These are phyloP conservation scores for Nemotelus pantherinus DNA, from an alignment of 2,888 invertebrate genomes.

Conservation along the genomic window DNA sequence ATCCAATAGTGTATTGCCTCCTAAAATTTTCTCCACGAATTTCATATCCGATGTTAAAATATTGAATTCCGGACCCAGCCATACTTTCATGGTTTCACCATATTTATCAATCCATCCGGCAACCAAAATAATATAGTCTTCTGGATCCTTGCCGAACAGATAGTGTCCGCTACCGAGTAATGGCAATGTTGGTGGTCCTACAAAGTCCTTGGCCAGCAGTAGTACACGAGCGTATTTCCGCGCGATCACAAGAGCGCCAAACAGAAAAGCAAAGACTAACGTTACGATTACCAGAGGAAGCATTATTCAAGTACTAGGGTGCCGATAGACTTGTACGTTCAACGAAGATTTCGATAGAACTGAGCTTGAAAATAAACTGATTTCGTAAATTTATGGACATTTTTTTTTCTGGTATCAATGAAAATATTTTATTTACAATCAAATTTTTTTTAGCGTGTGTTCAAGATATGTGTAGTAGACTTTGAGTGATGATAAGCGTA, in stretches of 20 bases:
- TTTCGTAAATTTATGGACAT: too few species aligned
- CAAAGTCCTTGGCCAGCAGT: slow-evolving; percentile 56
- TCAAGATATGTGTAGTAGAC: too few species aligned
- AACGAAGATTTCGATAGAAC: too few species aligned
- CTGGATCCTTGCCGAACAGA: slow-evolving; percentile 65
- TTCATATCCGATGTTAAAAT: slow-evolving; percentile 59
- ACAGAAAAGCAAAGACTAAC: slow-evolving; percentile 31
- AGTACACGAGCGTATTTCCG: slow-evolving; percentile 57
- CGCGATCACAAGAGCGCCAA: neutral
- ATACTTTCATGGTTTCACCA: slow-evolving; percentile 51
- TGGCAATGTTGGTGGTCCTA: slow-evolving; percentile 64
- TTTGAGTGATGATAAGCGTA: too few species aligned
- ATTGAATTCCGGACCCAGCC: slow-evolving; percentile 46
- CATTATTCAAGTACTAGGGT: too few species aligned
- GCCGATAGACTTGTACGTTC: too few species aligned
- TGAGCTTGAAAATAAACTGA: too few species aligned
- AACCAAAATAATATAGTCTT: slow-evolving; percentile 58
- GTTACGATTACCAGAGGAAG: neutral
- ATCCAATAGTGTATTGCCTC: slow-evolving; percentile 59
- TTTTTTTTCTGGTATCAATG: too few species aligned
- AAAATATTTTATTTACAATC: too few species aligned
- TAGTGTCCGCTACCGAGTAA: slow-evolving; percentile 67
- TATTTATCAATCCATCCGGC: slow-evolving; percentile 60
- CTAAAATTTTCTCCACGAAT: slow-evolving; percentile 61
- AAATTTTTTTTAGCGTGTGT: too few species aligned